Evolutionary conservation across 2,888 invertebrate genomes (phyloP), one percentile per base, ranked within the genome.

Genomic region (Dynastes hyllus): DNA sequence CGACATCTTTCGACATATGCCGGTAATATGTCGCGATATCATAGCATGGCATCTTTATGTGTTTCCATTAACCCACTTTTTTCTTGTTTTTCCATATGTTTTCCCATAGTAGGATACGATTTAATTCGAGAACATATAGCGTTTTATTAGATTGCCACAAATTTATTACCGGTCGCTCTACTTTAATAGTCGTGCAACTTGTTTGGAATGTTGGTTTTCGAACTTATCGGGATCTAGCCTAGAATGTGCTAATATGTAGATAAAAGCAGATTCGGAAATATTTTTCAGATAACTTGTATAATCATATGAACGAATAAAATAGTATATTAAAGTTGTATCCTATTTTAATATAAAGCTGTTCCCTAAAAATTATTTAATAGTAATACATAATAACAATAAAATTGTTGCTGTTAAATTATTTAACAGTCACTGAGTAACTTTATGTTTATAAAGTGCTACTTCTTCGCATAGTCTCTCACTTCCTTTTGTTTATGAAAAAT

Each of bases 1-100:
- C 51, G 58, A 73, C 73, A 73, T 73, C 73, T 73, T 78, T 70
- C 78, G 78, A 65, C 78, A 78, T 71, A 78, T 78, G 78, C 71
- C 73, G 50, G 70, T 61, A 71, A 78, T 78, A 71, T 78, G 71
- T 53, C 78, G 71, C 73, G 78, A 76, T 77, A 77, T 77, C 77
- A 77, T 77, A 55, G 77, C 77, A 45, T 69, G 67, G 77, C 69
- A 77, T 77, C 69, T 77, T 77, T 77, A 77, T 77, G 58, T 67
- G 77, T 55, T 67, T 58, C 77, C 77, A 77, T 77, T 77, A 77
- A 77, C 77, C 77, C 37, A 77, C 55, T 77, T 77, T 67, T 67
- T 27, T 55, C 22, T 77, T 58, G 77, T 77, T 58, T 73, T 73
- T 73, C 58, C 40, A 58, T 73, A 73, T 58, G 58, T 22, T 40